These are phyloP conservation scores for Galeopterus variegatus DNA, from an alignment of 2,113 vertebrate genomes.

Conservation along the genomic window DNA sequence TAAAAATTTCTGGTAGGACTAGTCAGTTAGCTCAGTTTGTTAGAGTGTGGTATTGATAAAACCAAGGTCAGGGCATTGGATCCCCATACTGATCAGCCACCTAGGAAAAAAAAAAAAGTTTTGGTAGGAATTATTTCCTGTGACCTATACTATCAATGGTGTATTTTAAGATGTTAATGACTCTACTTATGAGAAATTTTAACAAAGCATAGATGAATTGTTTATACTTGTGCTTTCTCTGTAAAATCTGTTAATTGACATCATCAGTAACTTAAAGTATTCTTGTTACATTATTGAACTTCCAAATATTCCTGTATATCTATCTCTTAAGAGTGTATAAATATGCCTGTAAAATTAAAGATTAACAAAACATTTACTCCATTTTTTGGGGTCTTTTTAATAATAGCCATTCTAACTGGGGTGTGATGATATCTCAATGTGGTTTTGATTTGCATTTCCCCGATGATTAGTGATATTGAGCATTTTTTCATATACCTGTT, in stretches of 20 bases:
- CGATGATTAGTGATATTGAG: too few relatives aligned
- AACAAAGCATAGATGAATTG: not conserved
- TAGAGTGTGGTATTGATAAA: too few relatives aligned
- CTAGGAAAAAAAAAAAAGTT: not conserved
- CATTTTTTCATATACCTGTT: too few relatives aligned
- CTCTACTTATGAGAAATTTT: constrained; percentile 22
- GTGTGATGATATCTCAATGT: too few relatives aligned
- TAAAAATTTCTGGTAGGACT: not conserved
- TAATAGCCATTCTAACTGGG: too few relatives aligned
- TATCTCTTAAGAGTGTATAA: not conserved
- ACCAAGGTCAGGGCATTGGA: too few relatives aligned
- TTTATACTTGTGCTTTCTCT: not conserved
- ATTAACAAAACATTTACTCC: constrained; percentile 27
- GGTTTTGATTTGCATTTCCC: too few relatives aligned
- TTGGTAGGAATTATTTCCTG: not conserved
- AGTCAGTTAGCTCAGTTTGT: too few relatives aligned
- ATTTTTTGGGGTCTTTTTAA: not conserved
- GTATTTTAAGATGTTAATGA: constrained; percentile 10
- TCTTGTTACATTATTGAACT: not conserved
- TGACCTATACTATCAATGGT: not conserved
- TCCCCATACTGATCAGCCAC: too few relatives aligned
- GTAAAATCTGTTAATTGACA: not conserved
- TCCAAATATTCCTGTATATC: constrained; percentile 2
- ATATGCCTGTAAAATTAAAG: constrained; percentile 13
- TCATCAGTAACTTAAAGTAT: constrained; percentile 48